A percentile compares a stretch with the other conserved stretches of the same genome.
phyloP scores from a whole-genome alignment of 2,797 vertebrate genomes.

The Sebastiscus albofasciatus region DNA sequence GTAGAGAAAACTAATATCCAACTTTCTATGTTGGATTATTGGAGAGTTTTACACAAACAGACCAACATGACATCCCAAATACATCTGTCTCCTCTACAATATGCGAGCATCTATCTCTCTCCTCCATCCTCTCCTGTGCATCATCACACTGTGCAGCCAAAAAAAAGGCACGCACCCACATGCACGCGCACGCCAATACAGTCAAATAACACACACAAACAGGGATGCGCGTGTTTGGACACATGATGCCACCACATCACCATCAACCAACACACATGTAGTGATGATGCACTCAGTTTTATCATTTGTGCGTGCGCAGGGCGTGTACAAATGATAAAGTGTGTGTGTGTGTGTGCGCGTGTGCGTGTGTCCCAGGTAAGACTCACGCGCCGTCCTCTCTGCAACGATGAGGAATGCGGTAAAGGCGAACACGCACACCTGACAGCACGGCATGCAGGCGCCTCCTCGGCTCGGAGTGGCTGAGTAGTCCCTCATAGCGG shows the following conservation, averaged over 20 bases:
- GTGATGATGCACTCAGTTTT: not conserved
- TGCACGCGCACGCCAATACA: slow-evolving; percentile 13
- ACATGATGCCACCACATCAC: not conserved
- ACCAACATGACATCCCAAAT: not conserved
- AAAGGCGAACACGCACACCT: slow-evolving; percentile 80
- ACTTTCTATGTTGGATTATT: not conserved
- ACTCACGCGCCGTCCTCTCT: slow-evolving; percentile 85
- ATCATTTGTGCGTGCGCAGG: not conserved
- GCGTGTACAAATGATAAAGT: slow-evolving; percentile 34
- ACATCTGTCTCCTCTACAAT: not conserved
- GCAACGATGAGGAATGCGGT: slow-evolving; percentile 81
- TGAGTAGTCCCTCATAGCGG: slow-evolving; percentile 74
- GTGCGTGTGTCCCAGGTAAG: slow-evolving; percentile 60
- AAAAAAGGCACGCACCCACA: not conserved
- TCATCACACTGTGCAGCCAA: not conserved
- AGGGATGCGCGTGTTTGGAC: not conserved
- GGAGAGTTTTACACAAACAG: not conserved
- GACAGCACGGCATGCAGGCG: slow-evolving; percentile 77
- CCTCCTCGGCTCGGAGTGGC: slow-evolving; percentile 56
- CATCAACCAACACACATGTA: not conserved
- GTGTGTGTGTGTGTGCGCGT: slow-evolving; percentile 8
- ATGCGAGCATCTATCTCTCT: no score
- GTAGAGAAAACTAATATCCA: not conserved
- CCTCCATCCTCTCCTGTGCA: not conserved
- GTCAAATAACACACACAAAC: slow-evolving; percentile 1